Evolutionary conservation across 2,888 invertebrate genomes (phyloP).

Genomic region (Epirrita christyi): DNA sequence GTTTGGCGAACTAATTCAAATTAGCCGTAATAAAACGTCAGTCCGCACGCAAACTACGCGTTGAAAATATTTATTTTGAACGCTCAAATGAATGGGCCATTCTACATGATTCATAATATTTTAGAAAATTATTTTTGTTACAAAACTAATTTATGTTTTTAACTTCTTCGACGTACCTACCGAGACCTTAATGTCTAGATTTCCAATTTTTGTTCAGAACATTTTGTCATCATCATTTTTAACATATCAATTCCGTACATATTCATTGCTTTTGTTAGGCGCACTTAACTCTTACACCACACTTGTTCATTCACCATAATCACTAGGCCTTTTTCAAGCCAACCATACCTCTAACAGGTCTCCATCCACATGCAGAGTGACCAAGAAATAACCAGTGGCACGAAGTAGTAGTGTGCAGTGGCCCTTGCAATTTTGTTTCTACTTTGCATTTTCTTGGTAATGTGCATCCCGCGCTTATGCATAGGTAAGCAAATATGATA

Average conservation of each 20-base stretch:
- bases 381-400: too few relatives aligned
- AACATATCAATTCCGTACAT: too few relatives aligned
- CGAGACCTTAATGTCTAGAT: too few relatives aligned
- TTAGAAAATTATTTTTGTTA: slow-evolving; percentile 2
- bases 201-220: too few relatives aligned
- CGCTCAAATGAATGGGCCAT: slow-evolving; percentile 19
- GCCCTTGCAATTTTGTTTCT: slow-evolving; percentile 25
- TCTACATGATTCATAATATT: slow-evolving; percentile 15
- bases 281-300: too few relatives aligned
- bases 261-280: neutral
- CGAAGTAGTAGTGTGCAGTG: slow-evolving; percentile 1
- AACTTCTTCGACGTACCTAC: too few relatives aligned
- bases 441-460: slow-evolving; percentile 32
- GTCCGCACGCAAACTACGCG: slow-evolving; percentile 10
- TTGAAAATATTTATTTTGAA: slow-evolving; percentile 14
- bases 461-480: slow-evolving; percentile 29
- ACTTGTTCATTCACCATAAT: too few relatives aligned
- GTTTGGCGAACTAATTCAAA: neutral
- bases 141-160: too few relatives aligned
- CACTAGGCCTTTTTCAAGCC: too few relatives aligned
- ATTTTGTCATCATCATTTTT: too few relatives aligned
- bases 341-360: too few relatives aligned
- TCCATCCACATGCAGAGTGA: too few relatives aligned
- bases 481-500: slow-evolving; percentile 39
- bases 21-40: slow-evolving; percentile 6